Evolutionary conservation across 1,140 invertebrate genomes (phyloP).

Genomic region (Oedothorax gibbosus): DNA sequence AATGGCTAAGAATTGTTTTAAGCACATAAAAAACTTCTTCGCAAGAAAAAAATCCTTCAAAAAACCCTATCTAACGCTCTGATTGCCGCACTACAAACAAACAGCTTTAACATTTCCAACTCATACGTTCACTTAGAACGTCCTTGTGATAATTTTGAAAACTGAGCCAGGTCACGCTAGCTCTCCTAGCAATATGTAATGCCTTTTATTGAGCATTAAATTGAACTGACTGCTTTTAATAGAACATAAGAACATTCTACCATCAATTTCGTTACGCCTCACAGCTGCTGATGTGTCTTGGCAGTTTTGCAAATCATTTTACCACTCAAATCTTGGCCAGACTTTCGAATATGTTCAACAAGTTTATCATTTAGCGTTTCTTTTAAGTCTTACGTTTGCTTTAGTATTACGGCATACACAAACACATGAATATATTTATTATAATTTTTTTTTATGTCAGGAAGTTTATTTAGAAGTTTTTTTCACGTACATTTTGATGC

Average conservation of each 20-base stretch:
- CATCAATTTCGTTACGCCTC: neutral
- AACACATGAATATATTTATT: neutral
- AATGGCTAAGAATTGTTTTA: too few relatives aligned
- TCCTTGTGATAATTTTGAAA: slow-evolving; percentile 28
- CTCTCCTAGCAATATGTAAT: neutral
- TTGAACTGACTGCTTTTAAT: slow-evolving; percentile 39
- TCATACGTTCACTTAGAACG: neutral
- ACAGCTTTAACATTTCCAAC: neutral
- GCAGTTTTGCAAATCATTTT: neutral
- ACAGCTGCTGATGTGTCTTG: slow-evolving; percentile 18
- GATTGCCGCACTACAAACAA: neutral
- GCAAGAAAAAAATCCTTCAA: neutral
- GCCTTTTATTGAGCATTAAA: slow-evolving; percentile 29
- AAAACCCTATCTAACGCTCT: neutral
- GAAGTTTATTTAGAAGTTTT: slow-evolving; percentile 13
- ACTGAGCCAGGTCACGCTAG: neutral
- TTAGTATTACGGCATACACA: neutral
- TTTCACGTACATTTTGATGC: neutral
- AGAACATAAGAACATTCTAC: neutral
- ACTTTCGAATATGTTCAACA: slow-evolving; percentile 29
- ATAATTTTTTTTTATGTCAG: neutral
- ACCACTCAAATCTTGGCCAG: slow-evolving; percentile 38
- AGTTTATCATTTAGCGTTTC: slow-evolving; percentile 36
- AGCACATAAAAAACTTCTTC: too few relatives aligned
- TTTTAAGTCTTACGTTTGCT: slow-evolving; percentile 8